Evolutionary conservation across 2,113 vertebrate genomes (phyloP).

Genomic region (Alethe diademata): DNA sequence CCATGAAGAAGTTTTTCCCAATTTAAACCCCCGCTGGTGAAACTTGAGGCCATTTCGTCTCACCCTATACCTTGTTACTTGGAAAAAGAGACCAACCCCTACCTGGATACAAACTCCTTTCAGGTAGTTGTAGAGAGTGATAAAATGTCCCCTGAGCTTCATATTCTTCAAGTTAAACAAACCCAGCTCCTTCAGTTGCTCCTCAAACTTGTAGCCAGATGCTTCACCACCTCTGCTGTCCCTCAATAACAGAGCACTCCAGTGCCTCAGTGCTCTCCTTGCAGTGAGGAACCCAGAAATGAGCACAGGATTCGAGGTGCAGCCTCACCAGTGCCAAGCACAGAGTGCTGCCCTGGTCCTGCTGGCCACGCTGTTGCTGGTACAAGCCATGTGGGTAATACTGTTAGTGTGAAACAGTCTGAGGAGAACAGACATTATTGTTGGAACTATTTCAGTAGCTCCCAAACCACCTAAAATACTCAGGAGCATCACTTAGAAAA

Average conservation of each 20-base stretch:
- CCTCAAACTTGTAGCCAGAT: neutral
- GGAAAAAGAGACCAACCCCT: neutral
- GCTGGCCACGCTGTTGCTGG: neutral
- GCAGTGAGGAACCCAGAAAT: neutral
- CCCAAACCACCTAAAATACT: neutral
- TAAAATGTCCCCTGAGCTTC: neutral
- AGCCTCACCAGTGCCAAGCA: rapidly evolving
- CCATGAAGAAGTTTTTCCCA: neutral
- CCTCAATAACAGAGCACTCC: neutral
- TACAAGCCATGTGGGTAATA: neutral
- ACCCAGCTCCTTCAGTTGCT: neutral
- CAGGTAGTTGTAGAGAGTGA: neutral
- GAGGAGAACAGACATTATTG: neutral
- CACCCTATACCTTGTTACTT: neutral
- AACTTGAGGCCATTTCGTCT: neutral
- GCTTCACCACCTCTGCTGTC: neutral
- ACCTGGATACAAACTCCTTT: neutral
- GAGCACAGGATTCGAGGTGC: neutral
- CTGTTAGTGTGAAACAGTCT: neutral
- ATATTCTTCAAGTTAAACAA: neutral
- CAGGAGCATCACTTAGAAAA: neutral
- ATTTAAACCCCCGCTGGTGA: rapidly evolving
- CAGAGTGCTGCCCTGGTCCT: neutral
- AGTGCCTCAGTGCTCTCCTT: neutral
- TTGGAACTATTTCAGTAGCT: neutral